Evolutionary conservation across 2,888 invertebrate genomes (phyloP).

Genomic region (Ptycholaimellus sp.): DNA sequence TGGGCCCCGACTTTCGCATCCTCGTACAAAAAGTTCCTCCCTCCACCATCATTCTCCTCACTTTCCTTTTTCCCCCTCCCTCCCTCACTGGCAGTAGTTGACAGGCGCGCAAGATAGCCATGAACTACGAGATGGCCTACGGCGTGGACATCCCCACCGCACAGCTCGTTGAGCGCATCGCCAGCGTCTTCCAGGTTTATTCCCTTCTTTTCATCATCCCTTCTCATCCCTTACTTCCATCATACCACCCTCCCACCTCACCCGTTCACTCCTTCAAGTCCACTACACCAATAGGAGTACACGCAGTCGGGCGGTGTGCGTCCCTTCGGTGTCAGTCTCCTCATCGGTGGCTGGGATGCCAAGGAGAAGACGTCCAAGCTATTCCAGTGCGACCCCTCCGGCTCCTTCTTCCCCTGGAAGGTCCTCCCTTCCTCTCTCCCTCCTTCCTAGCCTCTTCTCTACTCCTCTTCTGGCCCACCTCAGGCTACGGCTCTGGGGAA

Average conservation of each 20-base stretch:
- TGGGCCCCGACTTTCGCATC: constrained; percentile 34
- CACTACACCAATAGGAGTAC: too few species aligned
- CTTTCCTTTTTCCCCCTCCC: too few species aligned
- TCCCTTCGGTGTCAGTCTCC: constrained; percentile 85
- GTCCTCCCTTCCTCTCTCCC: constrained; percentile 8
- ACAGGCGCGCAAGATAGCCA: constrained; percentile 21
- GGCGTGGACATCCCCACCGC: constrained; percentile 84
- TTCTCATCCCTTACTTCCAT: too few species aligned
- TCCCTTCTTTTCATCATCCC: too few species aligned
- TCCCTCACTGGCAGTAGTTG: too few species aligned
- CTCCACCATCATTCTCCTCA: too few species aligned
- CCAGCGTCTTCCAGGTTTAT: constrained; percentile 97
- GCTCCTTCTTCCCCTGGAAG: not conserved
- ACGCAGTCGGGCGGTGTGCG: constrained; percentile 96
- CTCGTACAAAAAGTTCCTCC: constrained; percentile 18
- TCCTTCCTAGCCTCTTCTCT: too few species aligned
- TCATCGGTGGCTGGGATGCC: constrained; percentile 91
- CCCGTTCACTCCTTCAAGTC: too few species aligned
- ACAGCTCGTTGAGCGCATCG: constrained; percentile 78
- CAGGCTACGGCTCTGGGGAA: constrained; percentile 99
- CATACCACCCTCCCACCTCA: too few species aligned
- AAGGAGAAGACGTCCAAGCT: constrained; percentile 53
- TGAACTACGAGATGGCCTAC: constrained; percentile 59
- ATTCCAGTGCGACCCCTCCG: constrained; percentile 77
- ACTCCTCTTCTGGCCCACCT: too few species aligned